phyloP scores from a whole-genome alignment of 2,888 invertebrate genomes.

The Eretmocerus hayati region DNA sequence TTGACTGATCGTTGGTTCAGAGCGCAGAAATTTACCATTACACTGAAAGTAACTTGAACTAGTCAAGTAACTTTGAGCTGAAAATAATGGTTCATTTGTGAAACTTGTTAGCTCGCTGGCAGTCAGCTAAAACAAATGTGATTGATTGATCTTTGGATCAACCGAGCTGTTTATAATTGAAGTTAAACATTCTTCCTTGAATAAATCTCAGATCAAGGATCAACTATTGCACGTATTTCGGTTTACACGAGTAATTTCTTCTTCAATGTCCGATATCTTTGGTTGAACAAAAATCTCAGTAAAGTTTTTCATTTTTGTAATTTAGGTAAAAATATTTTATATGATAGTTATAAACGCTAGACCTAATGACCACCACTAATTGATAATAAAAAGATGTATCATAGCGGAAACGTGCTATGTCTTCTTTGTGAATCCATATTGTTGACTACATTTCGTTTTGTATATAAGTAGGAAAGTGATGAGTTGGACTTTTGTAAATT shows the following conservation, averaged over 20 bases:
- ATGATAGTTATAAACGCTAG: conserved; percentile 23
- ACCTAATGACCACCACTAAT: conserved; percentile 17
- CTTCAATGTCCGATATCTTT: too few species aligned
- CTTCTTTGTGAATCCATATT: too few species aligned
- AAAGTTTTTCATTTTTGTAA: conserved; percentile 24
- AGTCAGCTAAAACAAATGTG: conserved; percentile 10
- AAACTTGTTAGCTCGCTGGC: conserved; percentile 17
- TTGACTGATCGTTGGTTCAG: conserved; percentile 4
- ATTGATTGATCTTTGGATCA: conserved; percentile 6
- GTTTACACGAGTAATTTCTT: conserved; percentile 7
- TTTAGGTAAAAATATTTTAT: conserved; percentile 25
- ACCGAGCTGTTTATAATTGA: conserved; percentile 10
- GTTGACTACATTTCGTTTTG: too few species aligned
- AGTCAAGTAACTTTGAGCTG: conserved; percentile 4
- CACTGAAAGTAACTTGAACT: conserved; percentile 4
- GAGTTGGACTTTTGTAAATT: too few species aligned
- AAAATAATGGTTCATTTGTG: conserved; percentile 8
- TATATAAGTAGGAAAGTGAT: too few species aligned
- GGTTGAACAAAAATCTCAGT: conserved; percentile 13
- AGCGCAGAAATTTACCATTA: neutral
- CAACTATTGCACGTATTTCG: too few species aligned
- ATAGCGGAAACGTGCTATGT: conserved; percentile 19
- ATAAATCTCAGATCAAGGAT: too few species aligned
- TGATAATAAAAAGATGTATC: conserved; percentile 22
- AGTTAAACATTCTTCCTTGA: too few species aligned